These are phyloP conservation scores for Andricus curvator DNA, from an alignment of 2,888 invertebrate species.

Conservation along the genomic window DNA sequence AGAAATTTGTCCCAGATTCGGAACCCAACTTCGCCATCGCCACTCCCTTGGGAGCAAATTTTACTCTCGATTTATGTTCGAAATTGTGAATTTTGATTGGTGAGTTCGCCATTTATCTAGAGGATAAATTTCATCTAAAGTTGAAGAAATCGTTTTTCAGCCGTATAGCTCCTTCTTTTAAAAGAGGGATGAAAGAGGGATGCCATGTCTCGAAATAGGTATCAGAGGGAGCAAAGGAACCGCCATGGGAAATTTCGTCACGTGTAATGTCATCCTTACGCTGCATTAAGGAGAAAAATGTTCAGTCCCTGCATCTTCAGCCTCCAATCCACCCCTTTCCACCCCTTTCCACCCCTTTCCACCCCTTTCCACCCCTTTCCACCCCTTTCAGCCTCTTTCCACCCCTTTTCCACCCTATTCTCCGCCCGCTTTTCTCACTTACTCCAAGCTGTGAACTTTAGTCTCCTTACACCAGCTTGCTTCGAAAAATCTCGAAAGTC, in stretches of 20 bases:
- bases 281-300: slow-evolving; percentile 40
- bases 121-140: slow-evolving; percentile 2
- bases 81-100: slow-evolving; percentile 28
- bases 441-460: slow-evolving; percentile 23
- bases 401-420: background rate
- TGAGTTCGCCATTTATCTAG: background rate
- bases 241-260: slow-evolving; percentile 42
- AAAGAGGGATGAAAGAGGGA: background rate
- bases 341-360: background rate
- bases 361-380: background rate
- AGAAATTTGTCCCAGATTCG: slow-evolving; percentile 16
- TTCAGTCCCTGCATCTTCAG: slow-evolving; percentile 19
- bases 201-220: slow-evolving; percentile 11
- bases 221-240: slow-evolving; percentile 32
- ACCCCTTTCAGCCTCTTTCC: background rate
- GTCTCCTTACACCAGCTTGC: slow-evolving; percentile 13
- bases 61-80: background rate
- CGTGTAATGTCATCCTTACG: slow-evolving; percentile 37
- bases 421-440: background rate
- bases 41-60: slow-evolving; percentile 15
- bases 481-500: slow-evolving; percentile 17
- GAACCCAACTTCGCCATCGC: slow-evolving; percentile 5
- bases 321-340: slow-evolving; percentile 14
- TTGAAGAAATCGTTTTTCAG: background rate
- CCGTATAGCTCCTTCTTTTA: background rate